Evolutionary conservation across 37 sponge, comb jelly and placozoan species (phyloP).

Genomic region (Geodia barretti): DNA sequence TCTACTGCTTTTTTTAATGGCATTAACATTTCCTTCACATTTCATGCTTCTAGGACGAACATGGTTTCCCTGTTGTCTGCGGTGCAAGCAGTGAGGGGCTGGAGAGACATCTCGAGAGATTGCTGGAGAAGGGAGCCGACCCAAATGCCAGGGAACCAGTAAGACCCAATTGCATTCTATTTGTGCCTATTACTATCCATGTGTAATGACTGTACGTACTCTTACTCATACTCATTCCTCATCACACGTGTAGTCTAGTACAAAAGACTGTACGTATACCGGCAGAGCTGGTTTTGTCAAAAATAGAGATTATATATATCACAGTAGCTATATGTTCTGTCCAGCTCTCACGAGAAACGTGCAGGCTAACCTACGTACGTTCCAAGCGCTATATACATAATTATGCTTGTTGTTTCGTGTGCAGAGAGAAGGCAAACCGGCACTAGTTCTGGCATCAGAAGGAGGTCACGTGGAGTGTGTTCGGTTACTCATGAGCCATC

Average conservation of each 20-base stretch:
- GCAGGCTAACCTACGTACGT: no score
- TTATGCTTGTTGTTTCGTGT: background rate
- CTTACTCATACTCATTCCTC: constrained; percentile 6
- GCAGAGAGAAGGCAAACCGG: constrained; percentile 61
- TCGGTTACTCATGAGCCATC: constrained; percentile 50
- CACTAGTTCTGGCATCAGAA: constrained; percentile 73
- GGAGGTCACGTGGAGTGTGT: constrained; percentile 69
- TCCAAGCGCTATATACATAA: no score
- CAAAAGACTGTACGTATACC: no score
- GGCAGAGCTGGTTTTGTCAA: no score
- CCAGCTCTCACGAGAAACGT: no score
- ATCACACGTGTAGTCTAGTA: no score
- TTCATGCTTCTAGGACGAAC: background rate
- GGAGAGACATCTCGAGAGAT: constrained; percentile 53
- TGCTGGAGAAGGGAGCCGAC: constrained; percentile 82
- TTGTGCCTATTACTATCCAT: background rate
- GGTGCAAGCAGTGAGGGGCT: constrained; percentile 68
- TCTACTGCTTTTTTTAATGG: background rate
- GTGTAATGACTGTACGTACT: background rate
- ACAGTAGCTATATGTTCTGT: no score
- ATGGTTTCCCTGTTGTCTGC: constrained; percentile 77
- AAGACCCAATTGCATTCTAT: background rate
- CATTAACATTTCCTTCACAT: background rate
- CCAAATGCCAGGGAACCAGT: constrained; percentile 74
- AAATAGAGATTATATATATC: no score